Evolutionary conservation across 2,888 invertebrate species (phyloP).

Genomic region (Rosalia funebris): DNA sequence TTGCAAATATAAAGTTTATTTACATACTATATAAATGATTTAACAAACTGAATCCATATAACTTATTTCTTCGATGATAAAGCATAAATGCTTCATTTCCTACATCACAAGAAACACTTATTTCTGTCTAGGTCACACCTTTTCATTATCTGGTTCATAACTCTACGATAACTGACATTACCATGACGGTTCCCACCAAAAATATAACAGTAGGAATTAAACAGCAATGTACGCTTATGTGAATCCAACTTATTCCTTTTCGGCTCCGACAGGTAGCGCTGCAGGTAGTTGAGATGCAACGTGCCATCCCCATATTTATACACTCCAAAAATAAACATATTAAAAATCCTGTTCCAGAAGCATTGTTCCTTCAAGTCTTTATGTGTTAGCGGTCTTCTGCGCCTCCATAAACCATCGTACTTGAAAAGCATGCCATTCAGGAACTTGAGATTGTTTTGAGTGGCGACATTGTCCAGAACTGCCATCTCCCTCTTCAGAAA

Average conservation of each 20-base stretch:
- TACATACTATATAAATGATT: not conserved
- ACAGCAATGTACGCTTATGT: slow-evolving; percentile 31
- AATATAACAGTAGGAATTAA: slow-evolving; percentile 46
- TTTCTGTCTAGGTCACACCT: not conserved
- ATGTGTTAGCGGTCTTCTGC: slow-evolving; percentile 4
- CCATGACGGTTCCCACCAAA: slow-evolving; percentile 44
- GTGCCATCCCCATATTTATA: slow-evolving; percentile 39
- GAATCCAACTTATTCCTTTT: slow-evolving; percentile 12
- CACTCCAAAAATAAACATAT: slow-evolving; percentile 50
- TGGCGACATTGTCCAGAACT: slow-evolving; percentile 18
- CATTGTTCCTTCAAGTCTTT: slow-evolving; percentile 29
- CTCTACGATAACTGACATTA: slow-evolving; percentile 35
- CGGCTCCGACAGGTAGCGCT: slow-evolving; percentile 32
- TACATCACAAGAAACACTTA: not conserved
- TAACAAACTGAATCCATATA: not conserved
- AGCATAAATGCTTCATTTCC: not conserved
- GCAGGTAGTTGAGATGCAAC: slow-evolving; percentile 42
- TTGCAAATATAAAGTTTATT: not conserved
- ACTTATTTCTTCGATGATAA: not conserved
- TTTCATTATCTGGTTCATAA: slow-evolving; percentile 24
- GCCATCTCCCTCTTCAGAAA: slow-evolving; percentile 34
- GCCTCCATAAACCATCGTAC: slow-evolving; percentile 11
- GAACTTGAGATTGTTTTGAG: slow-evolving; percentile 12
- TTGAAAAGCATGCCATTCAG: slow-evolving; percentile 26
- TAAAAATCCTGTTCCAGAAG: slow-evolving; percentile 40